Conservation (phyloP, 2,113 vertebrate species). For the Tyrannus savana region DNA sequence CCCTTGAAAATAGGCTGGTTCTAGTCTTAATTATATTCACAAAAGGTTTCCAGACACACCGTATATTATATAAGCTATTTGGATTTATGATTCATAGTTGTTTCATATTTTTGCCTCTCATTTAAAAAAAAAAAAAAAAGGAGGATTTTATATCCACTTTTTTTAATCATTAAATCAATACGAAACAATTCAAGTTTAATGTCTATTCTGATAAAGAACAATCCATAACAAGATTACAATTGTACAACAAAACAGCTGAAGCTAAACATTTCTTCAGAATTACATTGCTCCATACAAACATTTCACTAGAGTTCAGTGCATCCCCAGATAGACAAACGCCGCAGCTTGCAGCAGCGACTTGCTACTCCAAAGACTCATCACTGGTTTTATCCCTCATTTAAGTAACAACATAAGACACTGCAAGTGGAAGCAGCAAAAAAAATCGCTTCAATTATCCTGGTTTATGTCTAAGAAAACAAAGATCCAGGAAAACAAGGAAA, state of each 20-base stretch:
- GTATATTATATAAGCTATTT: not conserved
- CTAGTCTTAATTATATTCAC: not conserved
- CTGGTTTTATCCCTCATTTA: not conserved
- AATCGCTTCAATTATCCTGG: not conserved
- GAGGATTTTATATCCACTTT: not conserved
- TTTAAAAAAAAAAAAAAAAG: not conserved
- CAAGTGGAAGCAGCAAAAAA: not conserved
- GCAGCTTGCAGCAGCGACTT: not conserved
- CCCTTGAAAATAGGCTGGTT: not conserved
- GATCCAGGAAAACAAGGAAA: not conserved
- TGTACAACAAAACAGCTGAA: not conserved
- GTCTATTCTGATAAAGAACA: not conserved
- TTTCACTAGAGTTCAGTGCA: not conserved
- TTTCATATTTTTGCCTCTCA: not conserved
- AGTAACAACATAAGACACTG: not conserved
- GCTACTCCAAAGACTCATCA: not conserved
- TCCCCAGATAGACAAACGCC: accelerated
- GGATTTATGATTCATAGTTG: not conserved
- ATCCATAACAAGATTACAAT: not conserved
- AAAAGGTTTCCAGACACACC: accelerated
- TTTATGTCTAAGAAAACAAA: not conserved
- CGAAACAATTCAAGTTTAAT: not conserved
- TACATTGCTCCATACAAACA: accelerated
- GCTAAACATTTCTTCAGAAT: not conserved
- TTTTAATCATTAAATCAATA: not conserved